Evolutionary conservation across 2,113 vertebrate genomes (phyloP).

Genomic region (Paraplagusia blochii): DNA sequence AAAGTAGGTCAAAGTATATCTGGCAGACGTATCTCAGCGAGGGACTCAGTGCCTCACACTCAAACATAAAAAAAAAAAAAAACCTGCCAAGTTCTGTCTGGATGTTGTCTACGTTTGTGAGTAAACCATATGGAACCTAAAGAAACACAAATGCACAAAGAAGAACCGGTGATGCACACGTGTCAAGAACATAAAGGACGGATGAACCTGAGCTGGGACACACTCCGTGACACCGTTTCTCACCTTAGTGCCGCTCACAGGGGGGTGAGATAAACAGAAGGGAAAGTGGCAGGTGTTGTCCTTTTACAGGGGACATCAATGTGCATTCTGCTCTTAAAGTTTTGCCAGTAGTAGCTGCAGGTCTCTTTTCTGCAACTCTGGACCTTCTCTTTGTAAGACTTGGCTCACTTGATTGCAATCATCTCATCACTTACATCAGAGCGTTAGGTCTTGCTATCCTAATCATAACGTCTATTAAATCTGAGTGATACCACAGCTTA

Average conservation of each 20-base stretch:
- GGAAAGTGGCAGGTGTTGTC: neutral
- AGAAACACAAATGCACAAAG: constrained; percentile 22
- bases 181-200: constrained; percentile 28
- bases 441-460: too few relatives aligned
- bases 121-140: constrained; percentile 31
- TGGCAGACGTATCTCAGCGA: constrained; percentile 29
- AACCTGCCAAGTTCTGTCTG: constrained; percentile 33
- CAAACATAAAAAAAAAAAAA: constrained; percentile 10
- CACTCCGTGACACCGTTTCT: constrained; percentile 20
- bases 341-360: too few relatives aligned
- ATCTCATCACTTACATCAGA: too few relatives aligned
- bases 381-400: too few relatives aligned
- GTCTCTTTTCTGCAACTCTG: too few relatives aligned
- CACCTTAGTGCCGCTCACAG: constrained; percentile 22
- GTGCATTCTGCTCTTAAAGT: too few relatives aligned
- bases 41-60: neutral
- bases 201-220: constrained; percentile 22
- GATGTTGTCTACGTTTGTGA: constrained; percentile 23
- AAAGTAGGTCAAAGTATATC: constrained; percentile 44
- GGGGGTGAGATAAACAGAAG: constrained; percentile 25
- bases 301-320: too few relatives aligned
- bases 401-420: too few relatives aligned
- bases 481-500: too few relatives aligned
- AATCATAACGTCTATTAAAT: too few relatives aligned
- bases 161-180: constrained; percentile 21